These are phyloP conservation scores for Pollimyrus isidori DNA, from an alignment of 2,113 vertebrate species.

Conservation along the genomic window DNA sequence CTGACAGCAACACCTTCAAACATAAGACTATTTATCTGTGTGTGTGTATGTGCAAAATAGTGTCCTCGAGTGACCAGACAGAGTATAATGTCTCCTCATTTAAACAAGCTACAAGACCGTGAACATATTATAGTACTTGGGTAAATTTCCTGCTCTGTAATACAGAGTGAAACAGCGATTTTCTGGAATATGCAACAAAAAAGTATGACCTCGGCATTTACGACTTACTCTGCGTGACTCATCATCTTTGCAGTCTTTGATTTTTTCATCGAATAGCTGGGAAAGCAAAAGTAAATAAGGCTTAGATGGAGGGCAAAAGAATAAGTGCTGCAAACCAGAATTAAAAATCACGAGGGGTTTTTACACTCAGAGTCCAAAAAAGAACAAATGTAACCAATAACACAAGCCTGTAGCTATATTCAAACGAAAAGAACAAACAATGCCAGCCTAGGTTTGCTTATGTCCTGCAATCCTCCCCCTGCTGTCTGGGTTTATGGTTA, in stretches of 20 bases:
- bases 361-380: not conserved
- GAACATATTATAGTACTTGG: not conserved
- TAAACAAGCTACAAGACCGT: not conserved
- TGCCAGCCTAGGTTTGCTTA: not conserved
- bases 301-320: not conserved
- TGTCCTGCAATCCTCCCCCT: not conserved
- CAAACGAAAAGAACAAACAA: not conserved
- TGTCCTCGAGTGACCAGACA: not conserved
- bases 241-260: conserved; percentile 97
- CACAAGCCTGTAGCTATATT: not conserved
- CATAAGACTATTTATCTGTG: not conserved
- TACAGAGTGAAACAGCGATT: not conserved
- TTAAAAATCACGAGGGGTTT: not conserved
- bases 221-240: conserved; percentile 92
- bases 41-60: not conserved
- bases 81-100: not conserved
- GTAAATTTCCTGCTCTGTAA: not conserved
- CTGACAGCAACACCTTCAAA: not conserved
- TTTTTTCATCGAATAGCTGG: conserved; percentile 96
- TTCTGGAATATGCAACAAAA: not conserved
- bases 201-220: not conserved
- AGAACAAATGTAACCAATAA: not conserved
- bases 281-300: conserved; percentile 27
- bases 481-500: not conserved
- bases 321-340: not conserved